Percentiles rank a stretch among this genome's conserved stretches.
These are phyloP conservation scores for Varanus komodoensis DNA, from an alignment of 2,113 vertebrate genomes.

Conservation along the genomic window DNA sequence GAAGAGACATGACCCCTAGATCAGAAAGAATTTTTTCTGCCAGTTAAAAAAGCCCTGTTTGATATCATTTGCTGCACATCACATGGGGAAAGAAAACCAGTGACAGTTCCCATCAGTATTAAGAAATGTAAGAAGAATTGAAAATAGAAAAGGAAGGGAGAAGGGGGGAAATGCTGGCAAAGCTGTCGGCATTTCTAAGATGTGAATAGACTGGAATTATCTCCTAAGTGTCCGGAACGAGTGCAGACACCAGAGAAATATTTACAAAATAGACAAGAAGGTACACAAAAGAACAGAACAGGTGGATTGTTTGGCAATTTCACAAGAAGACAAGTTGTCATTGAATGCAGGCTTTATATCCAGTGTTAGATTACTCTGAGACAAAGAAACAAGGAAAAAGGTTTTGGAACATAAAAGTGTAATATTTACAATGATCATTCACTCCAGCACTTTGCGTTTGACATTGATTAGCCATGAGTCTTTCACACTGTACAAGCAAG, in stretches of 20 bases:
- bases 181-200: conserved; percentile 12
- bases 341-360: neutral
- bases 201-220: conserved; percentile 1
- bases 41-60: neutral
- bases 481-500: neutral
- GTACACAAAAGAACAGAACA: neutral
- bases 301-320: fast-evolving
- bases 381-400: conserved; percentile 5
- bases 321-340: fast-evolving
- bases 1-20: conserved; percentile 42
- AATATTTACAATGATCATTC: neutral
- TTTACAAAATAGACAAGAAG: conserved; percentile 38
- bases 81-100: neutral
- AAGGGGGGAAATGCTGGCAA: fast-evolving
- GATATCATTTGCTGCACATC: neutral
- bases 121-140: neutral
- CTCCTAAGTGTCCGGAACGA: conserved; percentile 34
- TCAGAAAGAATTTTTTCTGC: conserved; percentile 20
- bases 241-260: conserved; percentile 9
- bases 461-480: no score
- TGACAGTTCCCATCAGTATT: fast-evolving
- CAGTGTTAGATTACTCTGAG: neutral
- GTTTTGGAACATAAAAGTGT: neutral
- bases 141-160: neutral
- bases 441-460: neutral